A percentile compares a stretch with the other conserved stretches of the same genome.
Evolutionary conservation across 1,140 invertebrate species (phyloP).

Genomic region (Calephelis nemesis): DNA sequence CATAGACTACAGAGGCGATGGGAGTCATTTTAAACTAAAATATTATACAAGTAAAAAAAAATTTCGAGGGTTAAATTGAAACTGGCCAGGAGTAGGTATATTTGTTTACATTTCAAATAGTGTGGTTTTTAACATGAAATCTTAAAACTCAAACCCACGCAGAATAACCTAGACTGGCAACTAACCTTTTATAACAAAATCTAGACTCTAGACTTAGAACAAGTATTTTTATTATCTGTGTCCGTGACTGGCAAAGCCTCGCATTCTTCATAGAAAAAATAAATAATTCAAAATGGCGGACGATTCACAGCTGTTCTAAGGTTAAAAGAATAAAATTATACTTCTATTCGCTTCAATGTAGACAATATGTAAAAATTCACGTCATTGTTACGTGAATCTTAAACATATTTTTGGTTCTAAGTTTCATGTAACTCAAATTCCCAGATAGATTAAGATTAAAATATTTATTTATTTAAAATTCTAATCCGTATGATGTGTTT

Average conservation of each 20-base stretch:
- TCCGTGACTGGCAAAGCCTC: constrained; percentile 42
- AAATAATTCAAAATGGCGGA: constrained; percentile 40
- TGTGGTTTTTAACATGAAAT: constrained; percentile 19
- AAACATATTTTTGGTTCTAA: constrained; percentile 1
- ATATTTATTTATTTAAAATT: neutral
- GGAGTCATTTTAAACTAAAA: too few relatives aligned
- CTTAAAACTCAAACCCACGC: constrained; percentile 28
- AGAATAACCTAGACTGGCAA: constrained; percentile 35
- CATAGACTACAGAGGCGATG: too few relatives aligned
- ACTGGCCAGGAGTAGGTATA: too few relatives aligned
- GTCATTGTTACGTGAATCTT: constrained; percentile 10
- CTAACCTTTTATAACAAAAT: constrained; percentile 34
- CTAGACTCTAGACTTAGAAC: constrained; percentile 27
- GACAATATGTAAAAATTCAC: constrained; percentile 20
- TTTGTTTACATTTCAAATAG: constrained; percentile 7
- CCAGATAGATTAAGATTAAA: neutral
- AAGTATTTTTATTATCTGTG: constrained; percentile 26
- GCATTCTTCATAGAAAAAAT: constrained; percentile 40
- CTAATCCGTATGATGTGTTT: too few relatives aligned
- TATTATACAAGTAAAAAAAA: too few relatives aligned
- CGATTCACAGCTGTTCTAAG: constrained; percentile 35
- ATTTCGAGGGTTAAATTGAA: neutral
- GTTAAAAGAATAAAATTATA: constrained; percentile 14
- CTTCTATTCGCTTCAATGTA: constrained; percentile 7
- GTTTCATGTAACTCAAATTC: neutral